phyloP scores from a whole-genome alignment of 2,797 vertebrate species.

The Poecile montanus region DNA sequence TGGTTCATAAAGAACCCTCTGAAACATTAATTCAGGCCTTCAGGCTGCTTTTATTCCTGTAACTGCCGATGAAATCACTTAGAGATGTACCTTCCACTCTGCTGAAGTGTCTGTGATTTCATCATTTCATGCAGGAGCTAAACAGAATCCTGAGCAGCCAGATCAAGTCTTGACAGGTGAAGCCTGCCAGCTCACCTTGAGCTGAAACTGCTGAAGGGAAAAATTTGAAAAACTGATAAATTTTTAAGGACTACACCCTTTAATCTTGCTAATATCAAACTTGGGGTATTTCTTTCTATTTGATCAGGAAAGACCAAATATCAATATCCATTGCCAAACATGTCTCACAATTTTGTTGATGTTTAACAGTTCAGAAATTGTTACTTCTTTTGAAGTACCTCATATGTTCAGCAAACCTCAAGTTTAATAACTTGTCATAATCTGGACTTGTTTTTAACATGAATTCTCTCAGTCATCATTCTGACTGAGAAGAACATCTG shows the following conservation, averaged over 20 bases:
- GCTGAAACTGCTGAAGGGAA: constrained; percentile 17
- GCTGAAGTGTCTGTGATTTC: background rate
- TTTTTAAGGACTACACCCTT: background rate
- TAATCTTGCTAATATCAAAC: background rate
- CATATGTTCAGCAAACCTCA: background rate
- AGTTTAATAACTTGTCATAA: background rate
- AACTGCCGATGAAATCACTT: constrained; percentile 40
- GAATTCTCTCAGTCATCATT: background rate
- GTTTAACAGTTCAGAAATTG: background rate
- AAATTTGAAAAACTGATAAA: background rate
- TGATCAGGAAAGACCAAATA: background rate
- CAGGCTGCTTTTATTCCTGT: background rate
- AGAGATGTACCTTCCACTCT: background rate
- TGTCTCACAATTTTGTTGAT: background rate
- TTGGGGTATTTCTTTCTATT: background rate
- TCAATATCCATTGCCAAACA: background rate
- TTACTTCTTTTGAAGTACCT: background rate
- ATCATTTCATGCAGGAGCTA: background rate
- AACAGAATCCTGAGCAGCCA: constrained; percentile 13
- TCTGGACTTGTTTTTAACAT: background rate
- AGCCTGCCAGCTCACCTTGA: constrained; percentile 3
- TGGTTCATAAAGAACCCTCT: constrained; percentile 8
- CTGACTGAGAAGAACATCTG: background rate
- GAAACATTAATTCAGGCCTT: background rate
- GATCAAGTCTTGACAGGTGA: constrained; percentile 57